Evolutionary conservation across 1,140 invertebrate genomes (phyloP).

Genomic region (Pseudomyrmex gracilis): DNA sequence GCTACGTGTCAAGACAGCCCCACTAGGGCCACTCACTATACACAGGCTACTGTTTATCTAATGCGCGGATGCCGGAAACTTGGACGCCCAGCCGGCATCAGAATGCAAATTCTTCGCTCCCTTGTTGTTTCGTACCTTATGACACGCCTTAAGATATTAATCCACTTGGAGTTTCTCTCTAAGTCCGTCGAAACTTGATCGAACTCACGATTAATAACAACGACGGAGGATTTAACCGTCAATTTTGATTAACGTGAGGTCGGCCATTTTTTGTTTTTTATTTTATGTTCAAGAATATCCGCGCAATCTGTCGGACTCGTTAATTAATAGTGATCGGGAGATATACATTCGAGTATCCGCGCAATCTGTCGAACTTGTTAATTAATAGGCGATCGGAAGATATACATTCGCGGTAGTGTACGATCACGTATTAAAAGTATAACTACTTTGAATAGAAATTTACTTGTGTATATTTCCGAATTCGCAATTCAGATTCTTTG

Average conservation of each 20-base stretch:
- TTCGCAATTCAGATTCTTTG: not conserved
- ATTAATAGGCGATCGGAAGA: not conserved
- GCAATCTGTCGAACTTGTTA: no score
- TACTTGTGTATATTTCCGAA: not conserved
- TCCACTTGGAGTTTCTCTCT: slow-evolving; percentile 43
- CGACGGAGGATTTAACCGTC: slow-evolving; percentile 21
- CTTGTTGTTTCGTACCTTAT: slow-evolving; percentile 39
- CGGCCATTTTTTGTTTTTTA: slow-evolving; percentile 21
- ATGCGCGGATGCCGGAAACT: slow-evolving; percentile 43
- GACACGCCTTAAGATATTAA: slow-evolving; percentile 43
- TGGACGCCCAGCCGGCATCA: slow-evolving; percentile 27
- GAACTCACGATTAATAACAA: slow-evolving; percentile 26
- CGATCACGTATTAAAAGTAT: not conserved
- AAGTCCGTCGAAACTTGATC: slow-evolving; percentile 31
- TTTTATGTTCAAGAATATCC: no score
- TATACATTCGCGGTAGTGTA: not conserved
- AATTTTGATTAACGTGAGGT: slow-evolving; percentile 7
- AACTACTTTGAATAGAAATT: not conserved
- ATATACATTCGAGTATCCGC: not conserved
- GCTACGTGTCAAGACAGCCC: slow-evolving; percentile 49
- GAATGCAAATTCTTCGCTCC: slow-evolving; percentile 54
- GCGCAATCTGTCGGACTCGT: no score
- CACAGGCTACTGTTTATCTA: slow-evolving; percentile 54
- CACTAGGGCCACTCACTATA: slow-evolving; percentile 35
- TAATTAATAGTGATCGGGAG: not conserved